Evolutionary conservation across 2,113 vertebrate genomes (phyloP).

Genomic region (Bucco capensis): DNA sequence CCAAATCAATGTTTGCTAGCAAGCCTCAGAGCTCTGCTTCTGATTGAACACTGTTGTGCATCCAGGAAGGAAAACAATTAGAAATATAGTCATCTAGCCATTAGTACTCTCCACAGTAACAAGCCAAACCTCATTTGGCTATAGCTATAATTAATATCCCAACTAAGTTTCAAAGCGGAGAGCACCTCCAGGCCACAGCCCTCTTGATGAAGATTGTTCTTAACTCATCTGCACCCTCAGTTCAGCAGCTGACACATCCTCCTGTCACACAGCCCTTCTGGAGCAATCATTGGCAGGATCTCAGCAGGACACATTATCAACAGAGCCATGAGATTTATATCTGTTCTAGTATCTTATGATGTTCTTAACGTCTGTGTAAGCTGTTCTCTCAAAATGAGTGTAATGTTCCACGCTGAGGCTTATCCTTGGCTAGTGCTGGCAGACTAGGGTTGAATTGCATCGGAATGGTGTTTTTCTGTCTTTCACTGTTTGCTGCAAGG

Average conservation of each 20-base stretch:
- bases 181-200: slow-evolving; percentile 21
- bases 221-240: not conserved
- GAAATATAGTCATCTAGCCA: slow-evolving; percentile 3
- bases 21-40: slow-evolving; percentile 43
- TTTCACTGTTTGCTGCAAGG: not conserved
- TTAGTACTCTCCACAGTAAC: not conserved
- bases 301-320: not conserved
- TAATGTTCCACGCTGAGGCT: not conserved
- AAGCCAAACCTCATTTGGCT: slow-evolving; percentile 13
- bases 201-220: not conserved
- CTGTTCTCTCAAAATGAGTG: not conserved
- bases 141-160: slow-evolving; percentile 24
- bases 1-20: slow-evolving; percentile 46
- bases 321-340: not conserved
- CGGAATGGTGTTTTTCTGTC: not conserved
- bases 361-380: not conserved
- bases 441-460: not conserved
- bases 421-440: not conserved
- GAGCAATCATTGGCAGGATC: not conserved
- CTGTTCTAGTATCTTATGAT: not conserved
- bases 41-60: slow-evolving; percentile 29
- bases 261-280: not conserved
- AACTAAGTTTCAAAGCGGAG: slow-evolving; percentile 26
- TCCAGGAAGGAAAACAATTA: slow-evolving; percentile 35
- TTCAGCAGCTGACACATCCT: not conserved